Evolutionary conservation across 2,797 vertebrate species (phyloP).

Genomic region (Coranthus polyacanthus): DNA sequence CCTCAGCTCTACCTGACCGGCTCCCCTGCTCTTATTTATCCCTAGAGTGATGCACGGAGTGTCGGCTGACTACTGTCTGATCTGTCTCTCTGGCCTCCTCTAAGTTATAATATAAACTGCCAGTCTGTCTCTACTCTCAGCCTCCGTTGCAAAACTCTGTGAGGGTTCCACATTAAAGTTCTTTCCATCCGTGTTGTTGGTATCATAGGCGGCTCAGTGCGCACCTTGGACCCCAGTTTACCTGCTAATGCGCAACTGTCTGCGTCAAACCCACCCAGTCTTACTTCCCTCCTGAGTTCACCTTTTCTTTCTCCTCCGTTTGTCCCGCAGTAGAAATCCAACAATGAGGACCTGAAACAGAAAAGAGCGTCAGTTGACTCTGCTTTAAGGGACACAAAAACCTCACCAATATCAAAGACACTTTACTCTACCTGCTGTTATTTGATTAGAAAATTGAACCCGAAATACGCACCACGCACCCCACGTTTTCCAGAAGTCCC

Average conservation of each 20-base stretch:
- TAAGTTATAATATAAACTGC: conserved; percentile 85
- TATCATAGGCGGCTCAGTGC: conserved; percentile 79
- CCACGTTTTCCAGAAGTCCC: no score
- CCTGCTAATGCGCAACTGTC: conserved; percentile 63
- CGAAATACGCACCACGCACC: no score
- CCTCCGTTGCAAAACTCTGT: conserved; percentile 82
- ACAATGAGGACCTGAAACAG: conserved; percentile 66
- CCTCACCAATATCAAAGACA: no score
- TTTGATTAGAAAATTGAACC: background rate
- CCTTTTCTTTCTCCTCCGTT: conserved; percentile 53
- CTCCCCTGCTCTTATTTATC: conserved; percentile 27
- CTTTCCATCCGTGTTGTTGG: conserved; percentile 84
- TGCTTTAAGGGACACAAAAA: background rate
- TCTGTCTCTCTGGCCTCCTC: conserved; percentile 58
- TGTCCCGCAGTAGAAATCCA: conserved; percentile 51
- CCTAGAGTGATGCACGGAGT: conserved; percentile 47
- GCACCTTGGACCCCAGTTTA: conserved; percentile 81
- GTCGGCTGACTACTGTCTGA: conserved; percentile 39
- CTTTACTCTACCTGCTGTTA: background rate
- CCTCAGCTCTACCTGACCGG: conserved; percentile 38
- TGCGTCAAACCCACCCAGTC: conserved; percentile 61
- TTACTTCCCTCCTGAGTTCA: conserved; percentile 50
- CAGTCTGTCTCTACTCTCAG: conserved; percentile 85
- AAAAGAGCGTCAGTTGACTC: conserved; percentile 25
- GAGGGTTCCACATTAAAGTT: conserved; percentile 84